Evolutionary conservation across 2,797 vertebrate species (phyloP).

Genomic region (Tolypeutes matacus): DNA sequence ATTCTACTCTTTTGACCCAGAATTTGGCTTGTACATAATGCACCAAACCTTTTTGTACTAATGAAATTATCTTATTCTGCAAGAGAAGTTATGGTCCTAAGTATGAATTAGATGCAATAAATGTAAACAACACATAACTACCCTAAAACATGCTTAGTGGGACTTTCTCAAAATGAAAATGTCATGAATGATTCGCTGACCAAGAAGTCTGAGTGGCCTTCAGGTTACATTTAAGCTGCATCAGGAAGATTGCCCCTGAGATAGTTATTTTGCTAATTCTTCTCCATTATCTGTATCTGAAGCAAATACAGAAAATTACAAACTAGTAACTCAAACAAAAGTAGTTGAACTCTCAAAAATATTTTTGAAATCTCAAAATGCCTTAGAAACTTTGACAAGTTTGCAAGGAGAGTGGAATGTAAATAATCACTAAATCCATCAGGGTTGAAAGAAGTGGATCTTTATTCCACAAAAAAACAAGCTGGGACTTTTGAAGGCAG

Average conservation of each 20-base stretch:
- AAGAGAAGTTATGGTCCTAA: too few species aligned
- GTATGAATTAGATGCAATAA: too few species aligned
- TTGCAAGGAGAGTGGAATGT: not conserved
- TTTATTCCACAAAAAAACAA: not conserved
- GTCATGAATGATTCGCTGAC: not conserved
- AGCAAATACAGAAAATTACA: not conserved
- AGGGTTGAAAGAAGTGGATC: not conserved
- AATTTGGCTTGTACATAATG: too few species aligned
- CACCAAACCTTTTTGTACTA: too few species aligned
- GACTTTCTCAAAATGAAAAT: not conserved
- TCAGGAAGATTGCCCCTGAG: not conserved
- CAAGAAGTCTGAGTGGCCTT: not conserved
- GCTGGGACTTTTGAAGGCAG: not conserved
- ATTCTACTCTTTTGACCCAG: too few species aligned
- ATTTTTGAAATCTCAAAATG: not conserved
- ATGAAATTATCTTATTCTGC: too few species aligned
- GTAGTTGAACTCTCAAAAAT: not conserved
- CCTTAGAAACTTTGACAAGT: not conserved
- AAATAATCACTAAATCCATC: not conserved
- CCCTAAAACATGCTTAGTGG: too few species aligned
- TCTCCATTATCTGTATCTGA: not conserved
- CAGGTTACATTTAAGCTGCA: not conserved
- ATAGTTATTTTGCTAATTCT: not conserved
- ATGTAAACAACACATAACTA: too few species aligned
- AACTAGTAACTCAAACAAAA: not conserved